Percentiles rank a stretch among this genome's conserved stretches.
These are phyloP conservation scores for Tanytarsus gracilentus DNA, from an alignment of 2,888 invertebrate species.

Conservation along the genomic window DNA sequence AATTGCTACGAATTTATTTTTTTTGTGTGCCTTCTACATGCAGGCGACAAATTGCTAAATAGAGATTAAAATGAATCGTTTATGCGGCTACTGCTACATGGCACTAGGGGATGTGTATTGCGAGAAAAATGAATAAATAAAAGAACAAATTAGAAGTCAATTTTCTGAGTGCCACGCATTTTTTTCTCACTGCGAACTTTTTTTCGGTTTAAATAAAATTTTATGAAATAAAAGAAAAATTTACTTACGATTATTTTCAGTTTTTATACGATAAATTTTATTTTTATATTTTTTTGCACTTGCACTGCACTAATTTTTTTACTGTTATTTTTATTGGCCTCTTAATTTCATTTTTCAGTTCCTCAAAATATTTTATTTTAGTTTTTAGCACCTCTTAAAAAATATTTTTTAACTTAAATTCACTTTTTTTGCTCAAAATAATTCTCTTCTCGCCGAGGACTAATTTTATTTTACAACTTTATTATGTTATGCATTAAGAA, in stretches of 20 bases:
- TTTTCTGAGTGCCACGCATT: conserved; percentile 7
- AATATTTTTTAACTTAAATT: neutral
- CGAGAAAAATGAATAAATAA: conserved; percentile 21
- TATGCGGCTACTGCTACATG: neutral
- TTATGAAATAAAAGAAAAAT: neutral
- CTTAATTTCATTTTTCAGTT: no score
- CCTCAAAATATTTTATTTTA: no score
- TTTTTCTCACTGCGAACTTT: neutral
- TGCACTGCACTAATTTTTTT: no score
- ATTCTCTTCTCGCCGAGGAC: neutral
- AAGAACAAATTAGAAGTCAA: conserved; percentile 28
- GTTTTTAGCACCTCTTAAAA: neutral
- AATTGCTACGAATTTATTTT: conserved; percentile 4
- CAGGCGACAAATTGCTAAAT: conserved; percentile 26
- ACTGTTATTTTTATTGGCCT: no score
- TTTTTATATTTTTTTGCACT: no score
- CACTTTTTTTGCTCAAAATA: neutral
- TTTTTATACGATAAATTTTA: no score
- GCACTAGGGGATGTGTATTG: no score
- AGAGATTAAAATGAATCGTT: conserved; percentile 27
- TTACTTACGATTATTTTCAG: no score
- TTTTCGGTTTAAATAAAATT: neutral
- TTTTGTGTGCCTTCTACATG: conserved; percentile 7
- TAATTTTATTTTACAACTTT: conserved; percentile 19
- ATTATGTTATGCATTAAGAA: conserved; percentile 23